Conservation (phyloP, 2,797 vertebrate genomes). For the Hypotaenidia okinawae region DNA sequence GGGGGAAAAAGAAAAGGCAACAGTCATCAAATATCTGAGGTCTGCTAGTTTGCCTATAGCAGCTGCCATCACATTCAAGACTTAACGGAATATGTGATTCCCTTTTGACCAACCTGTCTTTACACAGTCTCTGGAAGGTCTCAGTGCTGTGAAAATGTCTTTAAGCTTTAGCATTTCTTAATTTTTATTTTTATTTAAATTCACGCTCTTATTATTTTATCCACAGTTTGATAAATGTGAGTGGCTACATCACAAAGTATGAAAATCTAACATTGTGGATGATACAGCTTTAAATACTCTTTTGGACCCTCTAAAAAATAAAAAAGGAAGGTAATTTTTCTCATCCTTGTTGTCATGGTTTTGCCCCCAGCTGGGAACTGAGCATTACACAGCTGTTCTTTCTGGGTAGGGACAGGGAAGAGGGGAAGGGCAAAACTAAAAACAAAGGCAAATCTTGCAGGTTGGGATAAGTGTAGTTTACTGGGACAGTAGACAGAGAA, state of each 20-base stretch:
- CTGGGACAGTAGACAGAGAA: too few relatives aligned
- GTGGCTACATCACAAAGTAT: not conserved
- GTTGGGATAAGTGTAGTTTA: too few relatives aligned
- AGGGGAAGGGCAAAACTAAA: too few relatives aligned
- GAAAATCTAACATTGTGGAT: not conserved
- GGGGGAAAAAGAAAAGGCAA: not conserved
- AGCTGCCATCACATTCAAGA: not conserved
- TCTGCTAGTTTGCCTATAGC: not conserved
- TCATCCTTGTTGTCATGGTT: too few relatives aligned
- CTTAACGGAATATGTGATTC: not conserved
- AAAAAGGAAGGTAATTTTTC: not conserved
- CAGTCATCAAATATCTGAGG: not conserved
- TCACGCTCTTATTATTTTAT: not conserved
- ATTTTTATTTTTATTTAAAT: not conserved
- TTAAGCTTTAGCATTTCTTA: not conserved
- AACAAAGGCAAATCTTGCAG: too few relatives aligned
- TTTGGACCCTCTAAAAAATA: not conserved
- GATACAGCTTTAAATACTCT: not conserved
- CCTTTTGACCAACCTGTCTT: not conserved
- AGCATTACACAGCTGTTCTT: too few relatives aligned
- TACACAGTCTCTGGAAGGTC: not conserved
- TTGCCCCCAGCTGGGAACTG: too few relatives aligned
- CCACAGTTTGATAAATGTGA: not conserved
- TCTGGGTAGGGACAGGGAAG: too few relatives aligned
- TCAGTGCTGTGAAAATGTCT: not conserved